Evolutionary conservation across 1,140 invertebrate species (phyloP).

Genomic region (Ganaspis sp.): DNA sequence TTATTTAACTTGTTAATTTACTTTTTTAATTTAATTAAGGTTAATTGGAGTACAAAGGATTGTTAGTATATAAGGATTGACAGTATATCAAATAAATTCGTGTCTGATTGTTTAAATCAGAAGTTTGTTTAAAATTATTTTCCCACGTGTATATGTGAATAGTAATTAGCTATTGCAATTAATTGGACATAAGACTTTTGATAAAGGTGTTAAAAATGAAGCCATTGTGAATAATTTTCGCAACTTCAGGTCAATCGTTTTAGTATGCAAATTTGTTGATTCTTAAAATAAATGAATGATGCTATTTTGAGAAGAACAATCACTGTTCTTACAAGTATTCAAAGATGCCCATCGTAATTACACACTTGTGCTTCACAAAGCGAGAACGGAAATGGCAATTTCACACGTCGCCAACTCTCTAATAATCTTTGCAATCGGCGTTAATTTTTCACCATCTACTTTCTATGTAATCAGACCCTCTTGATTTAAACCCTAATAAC

Average conservation of each 20-base stretch:
- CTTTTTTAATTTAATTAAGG: too few relatives aligned
- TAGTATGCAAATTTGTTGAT: neutral
- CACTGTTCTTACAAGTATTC: neutral
- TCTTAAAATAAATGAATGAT: neutral
- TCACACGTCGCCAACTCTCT: conserved; percentile 44
- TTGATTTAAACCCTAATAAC: too few relatives aligned
- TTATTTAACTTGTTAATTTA: too few relatives aligned
- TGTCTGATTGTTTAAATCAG: too few relatives aligned
- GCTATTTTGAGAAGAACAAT: neutral
- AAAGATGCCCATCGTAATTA: conserved; percentile 34
- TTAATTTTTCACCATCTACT: conserved; percentile 31
- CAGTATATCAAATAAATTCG: too few relatives aligned
- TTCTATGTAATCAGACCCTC: neutral
- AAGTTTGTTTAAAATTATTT: too few relatives aligned
- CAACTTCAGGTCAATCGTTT: neutral
- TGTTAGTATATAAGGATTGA: too few relatives aligned
- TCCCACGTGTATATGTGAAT: too few relatives aligned
- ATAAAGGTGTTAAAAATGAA: too few relatives aligned
- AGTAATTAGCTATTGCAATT: too few relatives aligned
- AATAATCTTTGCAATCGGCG: conserved; percentile 36
- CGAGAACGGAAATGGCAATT: conserved; percentile 49
- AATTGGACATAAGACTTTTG: too few relatives aligned
- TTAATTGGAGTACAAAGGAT: too few relatives aligned
- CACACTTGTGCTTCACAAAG: neutral
- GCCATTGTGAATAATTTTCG: neutral